phyloP scores from a whole-genome alignment of 2,888 invertebrate genomes.

The Chrysodeixis includens region DNA sequence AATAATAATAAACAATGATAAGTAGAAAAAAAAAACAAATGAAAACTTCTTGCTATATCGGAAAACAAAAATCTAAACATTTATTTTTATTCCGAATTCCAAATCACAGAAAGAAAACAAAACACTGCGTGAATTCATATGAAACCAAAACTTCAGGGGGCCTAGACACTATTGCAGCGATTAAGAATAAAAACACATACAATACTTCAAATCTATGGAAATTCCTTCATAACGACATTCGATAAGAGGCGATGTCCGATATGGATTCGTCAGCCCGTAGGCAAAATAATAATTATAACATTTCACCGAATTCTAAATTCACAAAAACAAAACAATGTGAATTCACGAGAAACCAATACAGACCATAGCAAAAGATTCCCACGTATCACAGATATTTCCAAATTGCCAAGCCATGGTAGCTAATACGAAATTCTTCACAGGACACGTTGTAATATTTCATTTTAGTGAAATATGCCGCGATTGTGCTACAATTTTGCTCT shows the following conservation, averaged over 20 bases:
- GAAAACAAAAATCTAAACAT: neutral
- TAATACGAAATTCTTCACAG: constrained; percentile 54
- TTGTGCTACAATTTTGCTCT: constrained; percentile 44
- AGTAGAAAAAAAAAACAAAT: neutral
- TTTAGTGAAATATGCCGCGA: constrained; percentile 55
- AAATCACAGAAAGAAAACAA: neutral
- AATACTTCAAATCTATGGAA: too few relatives aligned
- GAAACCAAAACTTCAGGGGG: constrained; percentile 10
- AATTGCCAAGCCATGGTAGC: constrained; percentile 55
- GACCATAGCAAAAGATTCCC: constrained; percentile 30
- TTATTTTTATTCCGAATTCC: neutral
- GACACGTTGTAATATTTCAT: constrained; percentile 53
- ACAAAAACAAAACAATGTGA: constrained; percentile 11
- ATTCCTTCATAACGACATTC: too few relatives aligned
- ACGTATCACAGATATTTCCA: constrained; percentile 63
- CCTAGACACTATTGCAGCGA: too few relatives aligned
- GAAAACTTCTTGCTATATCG: neutral
- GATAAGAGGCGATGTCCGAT: too few relatives aligned
- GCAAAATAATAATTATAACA: too few relatives aligned
- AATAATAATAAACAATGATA: too few relatives aligned
- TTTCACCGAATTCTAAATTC: neutral
- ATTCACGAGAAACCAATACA: constrained; percentile 12
- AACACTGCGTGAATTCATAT: neutral
- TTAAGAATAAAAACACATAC: too few relatives aligned
- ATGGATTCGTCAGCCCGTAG: too few relatives aligned